Base-by-base conservation (phyloP, 1,140 invertebrate species). In the Lordiphosa mommai region DNA sequence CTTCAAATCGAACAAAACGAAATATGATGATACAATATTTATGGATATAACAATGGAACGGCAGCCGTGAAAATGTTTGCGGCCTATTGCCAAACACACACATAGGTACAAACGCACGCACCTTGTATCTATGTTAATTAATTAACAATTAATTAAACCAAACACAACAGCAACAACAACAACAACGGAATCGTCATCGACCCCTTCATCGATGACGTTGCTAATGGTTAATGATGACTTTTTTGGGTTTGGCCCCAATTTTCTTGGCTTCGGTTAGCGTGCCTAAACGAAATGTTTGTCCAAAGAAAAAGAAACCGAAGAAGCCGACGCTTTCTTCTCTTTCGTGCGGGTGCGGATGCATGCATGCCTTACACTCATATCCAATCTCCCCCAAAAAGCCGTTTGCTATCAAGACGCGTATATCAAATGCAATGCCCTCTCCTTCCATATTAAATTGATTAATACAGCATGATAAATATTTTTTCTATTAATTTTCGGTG, bases 381-480 rank as follows among this genome's bases (percentile, higher is more conserved):
- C 40, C 40, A 38, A 8, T 27, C 40, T 27, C 40, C 17, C 38
- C n/a, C 16, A 3, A 27, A 27, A 4, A 7, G 23, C 23, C 23
- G 23, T 7, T 27, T 7, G 23, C 23, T 27, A 27, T 27, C 23
- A 27, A 27, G 23, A 27, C 23, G 23, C 23, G 23, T 80, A 67
- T 74, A 82, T 82, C 76, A 80, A 80, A 67, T 57, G 70, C 60
- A 48, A 37, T 12, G 13, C 10, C 43, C 16, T 20, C 36, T 43
- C 47, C 43, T 44, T 52, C 30, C 73, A 84, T 82, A 77, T 84
- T 56, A 82, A 82, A 77, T 84, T 84, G 77, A 84, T 84, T 84
- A 84, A 84, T 85, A 77, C 72, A 60, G 72, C 72, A 72, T 84
- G 77, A 84, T 84, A 85, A 84, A 84, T 84, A 77, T 82, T 80